phyloP scores from a whole-genome alignment of 2,797 vertebrate genomes.

The Pantherophis alleghaniensis region DNA sequence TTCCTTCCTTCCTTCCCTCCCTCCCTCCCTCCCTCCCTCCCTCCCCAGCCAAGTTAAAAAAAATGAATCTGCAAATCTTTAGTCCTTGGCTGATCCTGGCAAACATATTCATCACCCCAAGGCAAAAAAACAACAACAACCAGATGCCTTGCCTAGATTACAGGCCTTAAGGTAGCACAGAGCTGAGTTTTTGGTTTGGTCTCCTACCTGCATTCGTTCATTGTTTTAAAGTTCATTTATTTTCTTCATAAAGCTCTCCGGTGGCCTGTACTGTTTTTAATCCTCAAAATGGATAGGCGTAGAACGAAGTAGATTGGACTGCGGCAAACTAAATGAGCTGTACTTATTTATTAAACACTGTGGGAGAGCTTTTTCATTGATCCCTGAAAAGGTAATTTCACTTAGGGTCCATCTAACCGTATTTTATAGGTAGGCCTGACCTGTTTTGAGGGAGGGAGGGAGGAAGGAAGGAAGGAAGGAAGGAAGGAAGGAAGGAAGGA shows the following conservation, averaged over 20 bases:
- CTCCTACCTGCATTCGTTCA: neutral
- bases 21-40: no score
- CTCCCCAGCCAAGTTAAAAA: neutral
- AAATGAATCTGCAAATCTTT: neutral
- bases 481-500: no score
- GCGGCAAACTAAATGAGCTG: neutral
- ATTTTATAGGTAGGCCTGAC: neutral
- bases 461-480: no score
- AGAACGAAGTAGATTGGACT: neutral
- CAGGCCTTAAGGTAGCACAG: neutral
- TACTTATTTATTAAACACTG: neutral
- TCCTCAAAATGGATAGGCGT: neutral
- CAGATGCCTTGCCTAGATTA: neutral
- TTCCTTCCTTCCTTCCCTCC: no score
- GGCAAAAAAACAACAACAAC: neutral
- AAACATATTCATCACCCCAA: neutral
- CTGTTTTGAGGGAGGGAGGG: neutral
- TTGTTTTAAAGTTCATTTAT: neutral
- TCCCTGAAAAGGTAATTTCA: neutral
- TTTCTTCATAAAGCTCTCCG: neutral
- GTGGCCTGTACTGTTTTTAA: neutral
- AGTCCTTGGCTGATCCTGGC: neutral
- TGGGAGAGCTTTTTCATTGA: neutral
- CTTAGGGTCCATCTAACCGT: neutral
- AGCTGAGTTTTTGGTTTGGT: neutral